Conservation (phyloP, 2,888 invertebrate species). For the Theretra japonica region DNA sequence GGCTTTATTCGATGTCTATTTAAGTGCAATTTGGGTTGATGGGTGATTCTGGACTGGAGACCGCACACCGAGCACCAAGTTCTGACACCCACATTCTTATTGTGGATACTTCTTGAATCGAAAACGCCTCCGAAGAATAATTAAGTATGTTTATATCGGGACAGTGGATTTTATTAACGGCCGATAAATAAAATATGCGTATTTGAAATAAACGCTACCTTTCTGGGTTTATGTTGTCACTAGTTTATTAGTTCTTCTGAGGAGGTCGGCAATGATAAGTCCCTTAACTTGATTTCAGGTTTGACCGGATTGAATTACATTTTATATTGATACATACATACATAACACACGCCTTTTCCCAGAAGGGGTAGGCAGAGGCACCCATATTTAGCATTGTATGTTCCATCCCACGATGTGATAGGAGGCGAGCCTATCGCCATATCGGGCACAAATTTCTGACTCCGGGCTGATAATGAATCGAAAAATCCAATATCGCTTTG, state of each 20-base stretch:
- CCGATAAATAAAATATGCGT: slow-evolving; percentile 43
- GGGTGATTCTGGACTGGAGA: slow-evolving; percentile 59
- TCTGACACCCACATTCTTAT: slow-evolving; percentile 71
- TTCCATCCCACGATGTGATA: too few species aligned
- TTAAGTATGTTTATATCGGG: slow-evolving; percentile 36
- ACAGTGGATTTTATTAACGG: slow-evolving; percentile 37
- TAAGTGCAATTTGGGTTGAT: slow-evolving; percentile 26
- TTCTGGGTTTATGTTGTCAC: slow-evolving; percentile 31
- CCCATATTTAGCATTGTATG: too few species aligned
- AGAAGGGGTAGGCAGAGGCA: too few species aligned
- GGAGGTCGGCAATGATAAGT: neutral
- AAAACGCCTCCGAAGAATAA: slow-evolving; percentile 43
- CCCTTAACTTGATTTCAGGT: neutral
- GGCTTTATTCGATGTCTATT: slow-evolving; percentile 36
- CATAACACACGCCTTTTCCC: too few species aligned
- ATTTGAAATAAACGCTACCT: slow-evolving; percentile 37
- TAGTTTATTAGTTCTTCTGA: slow-evolving; percentile 21
- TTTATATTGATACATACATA: neutral
- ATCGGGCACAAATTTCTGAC: too few species aligned
- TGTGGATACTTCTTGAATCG: slow-evolving; percentile 60
- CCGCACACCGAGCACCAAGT: slow-evolving; percentile 66
- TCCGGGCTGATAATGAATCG: too few species aligned
- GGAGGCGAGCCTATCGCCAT: too few species aligned
- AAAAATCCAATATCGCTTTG: too few species aligned
- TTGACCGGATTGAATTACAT: neutral